Evolutionary conservation across 2,797 vertebrate species (phyloP), one percentile per base, ranked within the genome.

Genomic region (Amniataba percoides): DNA sequence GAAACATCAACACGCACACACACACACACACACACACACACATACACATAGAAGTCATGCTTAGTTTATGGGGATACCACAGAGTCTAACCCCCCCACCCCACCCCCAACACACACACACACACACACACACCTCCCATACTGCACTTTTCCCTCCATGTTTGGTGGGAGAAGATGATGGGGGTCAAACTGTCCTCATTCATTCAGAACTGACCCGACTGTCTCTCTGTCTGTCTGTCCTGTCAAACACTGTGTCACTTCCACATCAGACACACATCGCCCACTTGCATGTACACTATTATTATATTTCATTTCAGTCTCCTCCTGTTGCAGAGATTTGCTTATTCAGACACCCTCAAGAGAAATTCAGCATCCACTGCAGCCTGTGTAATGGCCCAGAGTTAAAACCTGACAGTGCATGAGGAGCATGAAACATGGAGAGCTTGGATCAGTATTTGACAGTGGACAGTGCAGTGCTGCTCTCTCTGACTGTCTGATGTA

Each of bases 401-500:
- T 40, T n/a, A 11, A 14, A 42, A 18, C 7, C 57, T 51, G 53
- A 48, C 11, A 60, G 42, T 70, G 14, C n/a, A n/a, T n/a, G n/a
- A n/a, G n/a, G n/a, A n/a, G n/a, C n/a, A n/a, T n/a, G n/a, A n/a
- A n/a, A n/a, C n/a, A n/a, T n/a, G n/a, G n/a, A 25, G 51, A 67
- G 43, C 45, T 34, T 46, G 36, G 56, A 57, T 74, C 34, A 34
- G 11, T 52, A 42, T 53, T 55, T 74, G 57, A 69, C n/a, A n/a
- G 39, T 43, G 15, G 48, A 45, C 46, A 39, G 68, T 21, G 48
- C 67, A 48, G 61, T 58, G 61, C 71, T 46, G 40, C 9, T 57
- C 51, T 74, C 42, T 27, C 67, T 52, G n/a, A 39, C 60, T 68
- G 21, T 46, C 63, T 5, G 9, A 56, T 78, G 36, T 40, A 11